Evolutionary conservation across 2,888 invertebrate species (phyloP).

Genomic region (Calameuta filiformis): DNA sequence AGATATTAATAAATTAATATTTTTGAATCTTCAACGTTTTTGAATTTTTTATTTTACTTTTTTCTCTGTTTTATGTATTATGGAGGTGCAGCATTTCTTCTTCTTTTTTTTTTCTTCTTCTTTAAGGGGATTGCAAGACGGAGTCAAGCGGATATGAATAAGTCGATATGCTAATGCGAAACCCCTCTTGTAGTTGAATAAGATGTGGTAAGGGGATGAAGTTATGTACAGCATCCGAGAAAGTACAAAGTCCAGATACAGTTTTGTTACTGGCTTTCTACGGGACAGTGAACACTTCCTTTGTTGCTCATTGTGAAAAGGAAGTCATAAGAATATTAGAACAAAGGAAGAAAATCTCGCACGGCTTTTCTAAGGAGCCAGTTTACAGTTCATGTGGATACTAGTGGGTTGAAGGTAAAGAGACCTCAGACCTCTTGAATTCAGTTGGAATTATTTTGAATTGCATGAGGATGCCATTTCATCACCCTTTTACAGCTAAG

Average conservation of each 20-base stretch:
- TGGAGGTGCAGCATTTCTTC: too few species aligned
- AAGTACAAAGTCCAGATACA: slow-evolving; percentile 38
- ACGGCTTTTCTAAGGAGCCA: neutral
- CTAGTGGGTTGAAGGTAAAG: neutral
- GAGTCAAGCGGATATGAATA: slow-evolving; percentile 53
- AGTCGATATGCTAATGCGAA: slow-evolving; percentile 61
- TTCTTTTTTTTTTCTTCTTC: neutral
- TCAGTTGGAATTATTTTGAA: slow-evolving; percentile 61
- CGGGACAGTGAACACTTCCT: slow-evolving; percentile 34
- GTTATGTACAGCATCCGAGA: slow-evolving; percentile 39
- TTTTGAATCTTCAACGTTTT: neutral
- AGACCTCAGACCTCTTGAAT: slow-evolving; percentile 39
- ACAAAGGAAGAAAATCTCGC: slow-evolving; percentile 39
- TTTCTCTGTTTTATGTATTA: neutral
- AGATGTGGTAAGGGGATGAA: slow-evolving; percentile 43
- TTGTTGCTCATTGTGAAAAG: slow-evolving; percentile 40
- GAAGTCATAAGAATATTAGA: slow-evolving; percentile 56
- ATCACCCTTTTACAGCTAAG: neutral
- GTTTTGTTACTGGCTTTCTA: slow-evolving; percentile 33
- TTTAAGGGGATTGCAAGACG: neutral
- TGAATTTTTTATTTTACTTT: neutral
- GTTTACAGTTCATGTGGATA: neutral
- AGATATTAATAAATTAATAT: neutral
- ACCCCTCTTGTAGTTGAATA: slow-evolving; percentile 53
- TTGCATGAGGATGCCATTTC: slow-evolving; percentile 49